Conservation (phyloP, 2,888 invertebrate species). For the Proisotoma minuta region DNA sequence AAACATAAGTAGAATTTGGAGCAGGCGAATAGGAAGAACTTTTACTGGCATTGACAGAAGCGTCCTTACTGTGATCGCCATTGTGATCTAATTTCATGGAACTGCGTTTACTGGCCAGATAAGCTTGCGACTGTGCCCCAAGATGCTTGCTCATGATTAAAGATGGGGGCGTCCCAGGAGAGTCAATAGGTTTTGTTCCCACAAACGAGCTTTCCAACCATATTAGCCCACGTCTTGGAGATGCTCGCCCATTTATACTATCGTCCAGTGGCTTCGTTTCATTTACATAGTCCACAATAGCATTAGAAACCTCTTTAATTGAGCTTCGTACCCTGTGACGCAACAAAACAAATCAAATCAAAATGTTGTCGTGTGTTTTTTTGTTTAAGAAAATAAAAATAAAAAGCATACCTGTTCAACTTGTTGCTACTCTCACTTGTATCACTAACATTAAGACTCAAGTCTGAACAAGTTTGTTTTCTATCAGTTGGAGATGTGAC, state of each 20-base stretch:
- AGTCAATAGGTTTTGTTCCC: slow-evolving; percentile 65
- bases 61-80: slow-evolving; percentile 13
- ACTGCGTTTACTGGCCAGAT: slow-evolving; percentile 18
- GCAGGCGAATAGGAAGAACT: slow-evolving; percentile 17
- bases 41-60: background rate
- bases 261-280: slow-evolving; percentile 48
- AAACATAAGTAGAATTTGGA: slow-evolving; percentile 31
- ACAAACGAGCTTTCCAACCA: slow-evolving; percentile 92
- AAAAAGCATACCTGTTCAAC: slow-evolving; percentile 38
- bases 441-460: slow-evolving; percentile 46
- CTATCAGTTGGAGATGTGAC: slow-evolving; percentile 31
- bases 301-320: slow-evolving; percentile 87
- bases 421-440: slow-evolving; percentile 44
- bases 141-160: slow-evolving; percentile 42
- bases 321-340: slow-evolving; percentile 70
- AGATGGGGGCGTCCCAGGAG: slow-evolving; percentile 63
- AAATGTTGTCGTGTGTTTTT: background rate
- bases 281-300: slow-evolving; percentile 82
- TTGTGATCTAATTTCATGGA: slow-evolving; percentile 12
- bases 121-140: slow-evolving; percentile 16
- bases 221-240: slow-evolving; percentile 56
- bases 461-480: slow-evolving; percentile 39
- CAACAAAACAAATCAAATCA: slow-evolving; percentile 39
- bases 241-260: slow-evolving; percentile 52
- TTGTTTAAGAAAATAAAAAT: background rate